Conservation (phyloP, 2,113 vertebrate genomes). For the Thymallus thymallus region DNA sequence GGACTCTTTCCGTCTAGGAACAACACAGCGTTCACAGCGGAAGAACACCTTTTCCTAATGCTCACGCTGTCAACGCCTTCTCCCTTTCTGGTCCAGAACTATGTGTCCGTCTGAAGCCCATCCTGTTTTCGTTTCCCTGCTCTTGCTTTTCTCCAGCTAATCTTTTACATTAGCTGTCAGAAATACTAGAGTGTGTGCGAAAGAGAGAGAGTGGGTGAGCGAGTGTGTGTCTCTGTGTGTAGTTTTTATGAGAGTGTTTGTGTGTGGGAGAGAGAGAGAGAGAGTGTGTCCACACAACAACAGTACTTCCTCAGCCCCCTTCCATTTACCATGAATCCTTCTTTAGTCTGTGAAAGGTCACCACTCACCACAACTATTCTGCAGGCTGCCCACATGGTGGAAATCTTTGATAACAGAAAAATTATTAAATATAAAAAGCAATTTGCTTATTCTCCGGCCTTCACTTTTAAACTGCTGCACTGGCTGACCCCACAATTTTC, state of each 20-base stretch:
- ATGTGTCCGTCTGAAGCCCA: constrained; percentile 37
- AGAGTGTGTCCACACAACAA: neutral
- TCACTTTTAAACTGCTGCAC: constrained; percentile 34
- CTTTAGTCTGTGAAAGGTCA: constrained; percentile 47
- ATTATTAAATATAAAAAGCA: neutral
- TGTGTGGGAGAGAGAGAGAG: too few relatives aligned
- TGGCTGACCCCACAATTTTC: constrained; percentile 31
- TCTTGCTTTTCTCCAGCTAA: constrained; percentile 56
- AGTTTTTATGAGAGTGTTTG: too few relatives aligned
- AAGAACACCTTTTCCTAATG: constrained; percentile 34
- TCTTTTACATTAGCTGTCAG: constrained; percentile 42
- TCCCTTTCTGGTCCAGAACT: constrained; percentile 50
- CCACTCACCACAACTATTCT: constrained; percentile 48
- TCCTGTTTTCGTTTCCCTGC: constrained; percentile 71
- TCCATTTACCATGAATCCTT: constrained; percentile 51
- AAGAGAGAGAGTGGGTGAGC: too few relatives aligned
- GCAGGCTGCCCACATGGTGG: constrained; percentile 39
- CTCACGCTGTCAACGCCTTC: constrained; percentile 47
- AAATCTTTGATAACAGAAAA: constrained; percentile 23
- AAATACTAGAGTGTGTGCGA: too few relatives aligned
- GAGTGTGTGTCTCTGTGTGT: too few relatives aligned
- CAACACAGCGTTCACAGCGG: constrained; percentile 38
- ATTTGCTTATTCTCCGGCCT: constrained; percentile 46
- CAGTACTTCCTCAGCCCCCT: constrained; percentile 47
- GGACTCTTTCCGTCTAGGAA: constrained; percentile 23